phyloP scores from a whole-genome alignment of 2,113 vertebrate genomes.

The Todiramphus saurophagus region DNA sequence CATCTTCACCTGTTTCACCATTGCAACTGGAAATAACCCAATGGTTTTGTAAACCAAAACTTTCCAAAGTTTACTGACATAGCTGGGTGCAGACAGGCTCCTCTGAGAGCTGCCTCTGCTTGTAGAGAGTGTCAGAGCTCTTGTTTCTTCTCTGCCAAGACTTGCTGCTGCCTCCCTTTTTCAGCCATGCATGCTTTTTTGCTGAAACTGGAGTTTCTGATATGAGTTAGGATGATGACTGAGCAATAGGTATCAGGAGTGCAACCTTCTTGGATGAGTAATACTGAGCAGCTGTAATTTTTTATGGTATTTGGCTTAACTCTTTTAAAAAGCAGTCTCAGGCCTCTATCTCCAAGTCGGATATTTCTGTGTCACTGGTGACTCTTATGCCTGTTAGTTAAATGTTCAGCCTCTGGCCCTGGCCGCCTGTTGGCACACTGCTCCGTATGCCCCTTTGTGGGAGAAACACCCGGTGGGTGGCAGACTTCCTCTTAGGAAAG shows the following conservation, averaged over 20 bases:
- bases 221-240: not conserved
- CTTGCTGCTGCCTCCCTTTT: not conserved
- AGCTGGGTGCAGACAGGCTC: not conserved
- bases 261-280: not conserved
- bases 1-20: not conserved
- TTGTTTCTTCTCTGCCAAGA: not conserved
- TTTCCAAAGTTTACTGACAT: not conserved
- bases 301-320: not conserved
- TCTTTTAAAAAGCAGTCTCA: not conserved
- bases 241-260: not conserved
- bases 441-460: not conserved
- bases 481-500: not conserved
- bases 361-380: not conserved
- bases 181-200: not conserved
- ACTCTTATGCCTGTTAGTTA: not conserved
- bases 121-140: not conserved
- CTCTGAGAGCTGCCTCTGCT: not conserved
- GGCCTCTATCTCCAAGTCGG: not conserved
- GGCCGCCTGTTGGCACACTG: rapidly evolving
- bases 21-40: not conserved
- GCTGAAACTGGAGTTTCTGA: not conserved
- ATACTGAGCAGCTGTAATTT: not conserved
- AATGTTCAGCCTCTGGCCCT: not conserved
- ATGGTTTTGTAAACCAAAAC: not conserved
- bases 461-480: rapidly evolving